Conservation (phyloP, 2,888 invertebrate species). For the Dromius quadrimaculatus region DNA sequence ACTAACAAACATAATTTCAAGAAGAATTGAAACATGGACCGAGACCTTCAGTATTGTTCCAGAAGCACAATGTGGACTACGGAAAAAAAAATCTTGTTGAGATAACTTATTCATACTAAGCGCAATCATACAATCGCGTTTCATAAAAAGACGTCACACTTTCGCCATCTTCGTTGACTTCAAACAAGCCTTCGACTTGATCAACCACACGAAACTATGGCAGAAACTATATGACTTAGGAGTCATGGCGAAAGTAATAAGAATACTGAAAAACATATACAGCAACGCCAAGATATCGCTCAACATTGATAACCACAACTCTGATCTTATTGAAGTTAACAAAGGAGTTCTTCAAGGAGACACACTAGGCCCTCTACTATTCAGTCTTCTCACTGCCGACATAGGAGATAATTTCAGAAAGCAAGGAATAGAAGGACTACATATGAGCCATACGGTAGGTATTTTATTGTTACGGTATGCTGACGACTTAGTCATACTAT, state of each 20-base stretch:
- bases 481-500: too few relatives aligned
- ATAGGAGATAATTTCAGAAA: not conserved
- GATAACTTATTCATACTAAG: slow-evolving; percentile 7
- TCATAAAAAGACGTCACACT: not conserved
- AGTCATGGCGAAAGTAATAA: not conserved
- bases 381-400: not conserved
- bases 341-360: not conserved
- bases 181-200: slow-evolving; percentile 26
- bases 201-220: not conserved
- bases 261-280: not conserved
- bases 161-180: slow-evolving; percentile 33
- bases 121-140: slow-evolving; percentile 5
- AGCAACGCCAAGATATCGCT: too few relatives aligned
- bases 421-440: not conserved
- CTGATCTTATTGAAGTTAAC: not conserved
- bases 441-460: not conserved
- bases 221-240: not conserved
- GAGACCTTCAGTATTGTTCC: slow-evolving; percentile 13
- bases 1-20: slow-evolving; percentile 17
- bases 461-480: too few relatives aligned
- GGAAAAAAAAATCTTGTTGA: slow-evolving; percentile 12
- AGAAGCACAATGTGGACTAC: slow-evolving; percentile 20
- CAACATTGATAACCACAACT: not conserved
- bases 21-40: slow-evolving; percentile 13
- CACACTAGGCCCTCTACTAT: not conserved